Percentiles rank a stretch among this genome's conserved stretches.
Conservation (phyloP, 2,888 invertebrate genomes). For the Lasioglossum villosulum region DNA sequence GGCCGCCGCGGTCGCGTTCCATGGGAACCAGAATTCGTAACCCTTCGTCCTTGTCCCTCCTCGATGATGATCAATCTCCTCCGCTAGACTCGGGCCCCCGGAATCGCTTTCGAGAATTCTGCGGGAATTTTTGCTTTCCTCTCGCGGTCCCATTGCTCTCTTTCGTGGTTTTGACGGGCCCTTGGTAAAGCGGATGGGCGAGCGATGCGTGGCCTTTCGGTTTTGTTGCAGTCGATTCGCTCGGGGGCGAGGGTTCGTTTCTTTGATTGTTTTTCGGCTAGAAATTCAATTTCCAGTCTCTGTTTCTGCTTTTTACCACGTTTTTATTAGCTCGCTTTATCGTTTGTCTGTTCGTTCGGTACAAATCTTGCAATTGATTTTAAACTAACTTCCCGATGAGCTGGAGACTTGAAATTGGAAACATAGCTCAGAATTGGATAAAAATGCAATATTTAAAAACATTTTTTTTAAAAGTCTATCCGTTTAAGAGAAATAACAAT, state of each 20-base stretch:
- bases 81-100: background rate
- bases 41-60: conserved; percentile 35
- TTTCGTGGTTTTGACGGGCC: background rate
- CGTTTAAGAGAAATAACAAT: too few species aligned
- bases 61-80: background rate
- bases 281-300: too few species aligned
- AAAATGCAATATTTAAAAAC: too few species aligned
- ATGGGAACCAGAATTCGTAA: conserved; percentile 40
- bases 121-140: background rate
- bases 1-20: conserved; percentile 62
- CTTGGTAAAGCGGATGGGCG: background rate
- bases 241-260: background rate
- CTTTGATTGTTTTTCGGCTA: background rate
- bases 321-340: too few species aligned
- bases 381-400: too few species aligned
- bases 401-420: too few species aligned
- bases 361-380: too few species aligned
- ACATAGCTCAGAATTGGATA: too few species aligned
- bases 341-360: too few species aligned
- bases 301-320: too few species aligned
- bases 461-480: too few species aligned
- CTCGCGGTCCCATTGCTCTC: background rate
- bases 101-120: background rate
- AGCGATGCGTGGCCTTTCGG: background rate
- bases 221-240: background rate